Percentiles rank a stretch among this genome's conserved stretches.
phyloP scores from a whole-genome alignment of 2,888 invertebrate species.

The Anodontia alba region DNA sequence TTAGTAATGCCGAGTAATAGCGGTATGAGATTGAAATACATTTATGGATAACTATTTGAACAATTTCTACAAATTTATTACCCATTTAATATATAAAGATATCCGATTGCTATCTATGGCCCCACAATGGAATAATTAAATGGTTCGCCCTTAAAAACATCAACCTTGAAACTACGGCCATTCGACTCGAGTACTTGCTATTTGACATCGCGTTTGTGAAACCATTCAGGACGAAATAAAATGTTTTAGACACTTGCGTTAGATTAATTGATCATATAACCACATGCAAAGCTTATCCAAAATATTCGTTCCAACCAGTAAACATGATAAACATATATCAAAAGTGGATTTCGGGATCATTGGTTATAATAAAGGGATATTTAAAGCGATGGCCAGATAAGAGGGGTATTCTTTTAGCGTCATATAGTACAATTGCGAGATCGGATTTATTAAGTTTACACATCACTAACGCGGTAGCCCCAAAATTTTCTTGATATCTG shows the following conservation, averaged over 20 bases:
- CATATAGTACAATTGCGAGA: conserved; percentile 16
- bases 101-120: neutral
- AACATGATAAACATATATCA: conserved; percentile 17
- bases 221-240: neutral
- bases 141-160: conserved; percentile 13
- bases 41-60: conserved; percentile 5
- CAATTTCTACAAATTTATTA: conserved; percentile 4
- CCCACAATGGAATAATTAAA: conserved; percentile 10
- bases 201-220: conserved; percentile 13
- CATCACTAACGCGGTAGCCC: neutral
- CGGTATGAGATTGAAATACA: neutral
- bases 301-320: conserved; percentile 23
- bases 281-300: conserved; percentile 18
- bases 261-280: conserved; percentile 12
- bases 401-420: conserved; percentile 20
- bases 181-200: neutral
- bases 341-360: conserved; percentile 20
- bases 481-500: conserved; percentile 14
- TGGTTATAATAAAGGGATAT: conserved; percentile 9
- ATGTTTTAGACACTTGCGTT: conserved; percentile 5
- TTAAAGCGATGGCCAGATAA: conserved; percentile 16
- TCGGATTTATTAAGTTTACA: conserved; percentile 8
- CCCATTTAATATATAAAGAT: conserved; percentile 11
- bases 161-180: conserved; percentile 11
- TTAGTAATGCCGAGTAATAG: neutral